A percentile compares a stretch with the other conserved stretches of the same genome.
These are phyloP conservation scores for Melitaea athalia DNA, from an alignment of 2,888 invertebrate genomes.

Conservation along the genomic window DNA sequence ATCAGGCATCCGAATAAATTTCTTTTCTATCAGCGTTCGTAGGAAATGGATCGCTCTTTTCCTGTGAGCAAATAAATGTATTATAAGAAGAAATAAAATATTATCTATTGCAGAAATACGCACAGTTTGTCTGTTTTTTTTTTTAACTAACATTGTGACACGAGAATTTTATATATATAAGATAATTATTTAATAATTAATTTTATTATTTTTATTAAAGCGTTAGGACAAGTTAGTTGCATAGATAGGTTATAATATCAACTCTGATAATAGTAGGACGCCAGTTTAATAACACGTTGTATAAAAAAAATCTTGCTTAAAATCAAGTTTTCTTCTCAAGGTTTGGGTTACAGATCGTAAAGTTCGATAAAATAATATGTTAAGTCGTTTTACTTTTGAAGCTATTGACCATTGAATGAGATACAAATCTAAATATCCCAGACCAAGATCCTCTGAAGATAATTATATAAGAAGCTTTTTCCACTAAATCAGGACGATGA, in stretches of 20 bases:
- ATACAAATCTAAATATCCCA: slow-evolving; percentile 91
- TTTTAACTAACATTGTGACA: no score
- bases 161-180: no score
- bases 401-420: slow-evolving; percentile 94
- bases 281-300: no score
- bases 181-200: no score
- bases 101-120: background rate
- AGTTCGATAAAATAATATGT: background rate
- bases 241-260: no score
- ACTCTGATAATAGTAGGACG: no score
- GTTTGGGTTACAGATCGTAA: background rate
- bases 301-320: no score
- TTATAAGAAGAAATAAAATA: background rate
- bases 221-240: no score
- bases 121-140: background rate
- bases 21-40: slow-evolving; percentile 79
- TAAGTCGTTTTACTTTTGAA: slow-evolving; percentile 62
- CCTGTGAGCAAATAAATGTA: slow-evolving; percentile 59
- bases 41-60: slow-evolving; percentile 83
- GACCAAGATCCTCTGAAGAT: slow-evolving; percentile 85
- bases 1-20: slow-evolving; percentile 81
- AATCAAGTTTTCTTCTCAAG: no score
- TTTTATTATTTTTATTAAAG: no score
- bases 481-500: slow-evolving; percentile 85
- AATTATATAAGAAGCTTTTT: slow-evolving; percentile 81